Conservation (phyloP, 2,888 invertebrate species). For the Phengaris alcon region DNA sequence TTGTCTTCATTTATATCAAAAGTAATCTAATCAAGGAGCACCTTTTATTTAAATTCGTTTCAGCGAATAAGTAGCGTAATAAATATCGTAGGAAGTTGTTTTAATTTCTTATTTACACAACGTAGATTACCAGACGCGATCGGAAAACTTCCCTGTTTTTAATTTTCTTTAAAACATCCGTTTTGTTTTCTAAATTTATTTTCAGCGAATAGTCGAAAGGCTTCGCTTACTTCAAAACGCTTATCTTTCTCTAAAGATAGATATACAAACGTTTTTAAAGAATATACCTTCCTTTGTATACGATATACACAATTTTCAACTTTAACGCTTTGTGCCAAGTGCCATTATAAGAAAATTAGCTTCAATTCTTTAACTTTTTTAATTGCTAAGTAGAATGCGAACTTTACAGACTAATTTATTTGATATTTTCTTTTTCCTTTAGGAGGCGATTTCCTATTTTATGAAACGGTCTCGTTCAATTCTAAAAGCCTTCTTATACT, state of each 20-base stretch:
- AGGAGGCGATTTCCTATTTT: conserved; percentile 43
- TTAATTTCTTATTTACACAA: conserved; percentile 77
- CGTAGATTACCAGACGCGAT: conserved; percentile 74
- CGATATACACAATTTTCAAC: conserved; percentile 50
- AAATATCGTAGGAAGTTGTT: conserved; percentile 78
- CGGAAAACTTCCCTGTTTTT: conserved; percentile 77
- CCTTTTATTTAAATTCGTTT: conserved; percentile 53
- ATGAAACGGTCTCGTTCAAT: conserved; percentile 28
- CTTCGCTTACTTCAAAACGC: conserved; percentile 70
- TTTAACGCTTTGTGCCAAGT: conserved; percentile 52
- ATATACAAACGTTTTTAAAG: conserved; percentile 41
- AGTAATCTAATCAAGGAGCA: conserved; percentile 36
- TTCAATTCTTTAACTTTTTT: conserved; percentile 59
- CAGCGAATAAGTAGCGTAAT: conserved; percentile 70
- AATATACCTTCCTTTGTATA: conserved; percentile 26
- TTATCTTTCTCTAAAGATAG: conserved; percentile 62
- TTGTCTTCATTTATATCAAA: conserved; percentile 34
- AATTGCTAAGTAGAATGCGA: conserved; percentile 64
- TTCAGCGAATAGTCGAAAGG: conserved; percentile 70
- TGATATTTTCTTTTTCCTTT: conserved; percentile 46
- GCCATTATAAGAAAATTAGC: conserved; percentile 52
- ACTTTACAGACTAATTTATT: conserved; percentile 49
- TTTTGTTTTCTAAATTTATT: conserved; percentile 71
- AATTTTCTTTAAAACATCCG: conserved; percentile 78
- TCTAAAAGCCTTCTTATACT: conserved; percentile 34